These are phyloP conservation scores for Meteorus sp. DNA, from an alignment of 1,140 invertebrate species.

Conservation along the genomic window DNA sequence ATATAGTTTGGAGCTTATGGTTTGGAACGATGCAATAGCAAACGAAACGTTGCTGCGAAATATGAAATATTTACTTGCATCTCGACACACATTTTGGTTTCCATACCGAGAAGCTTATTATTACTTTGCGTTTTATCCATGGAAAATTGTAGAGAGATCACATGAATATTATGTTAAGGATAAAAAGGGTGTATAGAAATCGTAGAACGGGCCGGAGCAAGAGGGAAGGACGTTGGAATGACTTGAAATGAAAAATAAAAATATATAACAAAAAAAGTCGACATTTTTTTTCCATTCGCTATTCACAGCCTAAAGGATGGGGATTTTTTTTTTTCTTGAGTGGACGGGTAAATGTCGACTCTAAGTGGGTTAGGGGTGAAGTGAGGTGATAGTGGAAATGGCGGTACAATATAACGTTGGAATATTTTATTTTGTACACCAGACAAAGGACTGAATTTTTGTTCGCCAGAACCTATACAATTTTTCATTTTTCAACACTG, in stretches of 20 bases:
- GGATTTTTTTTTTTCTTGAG: neutral
- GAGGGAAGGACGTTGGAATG: neutral
- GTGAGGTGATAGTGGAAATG: too few species aligned
- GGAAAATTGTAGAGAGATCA: neutral
- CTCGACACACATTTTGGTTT: too few species aligned
- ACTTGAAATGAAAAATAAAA: neutral
- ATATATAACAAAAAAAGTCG: slow-evolving; percentile 3
- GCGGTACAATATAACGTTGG: slow-evolving; percentile 7
- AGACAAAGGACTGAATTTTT: slow-evolving; percentile 12
- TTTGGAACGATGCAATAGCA: too few species aligned
- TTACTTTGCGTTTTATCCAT: neutral
- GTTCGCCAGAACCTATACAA: neutral
- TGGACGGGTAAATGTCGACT: slow-evolving; percentile 11
- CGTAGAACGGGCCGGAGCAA: neutral
- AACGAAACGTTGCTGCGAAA: too few species aligned
- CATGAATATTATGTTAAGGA: neutral
- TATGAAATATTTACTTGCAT: too few species aligned
- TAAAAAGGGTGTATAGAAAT: neutral
- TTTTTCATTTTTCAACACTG: slow-evolving; percentile 8
- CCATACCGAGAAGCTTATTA: too few species aligned
- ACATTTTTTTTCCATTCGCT: slow-evolving; percentile 6
- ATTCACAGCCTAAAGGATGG: neutral
- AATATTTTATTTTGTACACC: slow-evolving; percentile 16
- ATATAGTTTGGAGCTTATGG: too few species aligned
- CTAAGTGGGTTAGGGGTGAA: slow-evolving; percentile 18